Evolutionary conservation across 2,113 vertebrate genomes (phyloP).

Genomic region (Gnathonemus longibarbis): DNA sequence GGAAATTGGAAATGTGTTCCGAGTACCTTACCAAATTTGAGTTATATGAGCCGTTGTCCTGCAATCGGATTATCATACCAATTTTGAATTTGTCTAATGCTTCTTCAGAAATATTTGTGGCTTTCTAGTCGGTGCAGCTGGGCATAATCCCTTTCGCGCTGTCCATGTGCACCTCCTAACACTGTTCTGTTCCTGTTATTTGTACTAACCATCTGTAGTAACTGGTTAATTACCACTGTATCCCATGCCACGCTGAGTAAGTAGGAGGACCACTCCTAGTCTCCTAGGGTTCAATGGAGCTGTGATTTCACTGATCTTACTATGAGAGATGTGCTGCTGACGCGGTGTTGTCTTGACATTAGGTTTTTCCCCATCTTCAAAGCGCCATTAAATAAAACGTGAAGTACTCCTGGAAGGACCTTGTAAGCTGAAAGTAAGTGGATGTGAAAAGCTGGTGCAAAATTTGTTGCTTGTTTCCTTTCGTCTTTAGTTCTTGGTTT

Average conservation of each 20-base stretch:
- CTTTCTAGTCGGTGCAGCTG: conserved; percentile 8
- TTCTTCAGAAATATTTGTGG: not conserved
- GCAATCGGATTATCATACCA: not conserved
- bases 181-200: not conserved
- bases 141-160: conserved; percentile 51
- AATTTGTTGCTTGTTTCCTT: not conserved
- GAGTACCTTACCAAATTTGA: not conserved
- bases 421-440: not conserved
- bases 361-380: not conserved
- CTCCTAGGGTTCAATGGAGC: not conserved
- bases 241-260: not conserved
- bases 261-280: not conserved
- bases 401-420: not conserved
- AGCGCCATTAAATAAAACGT: not conserved
- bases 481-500: not conserved
- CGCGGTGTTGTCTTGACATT: not conserved
- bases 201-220: not conserved
- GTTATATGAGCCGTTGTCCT: not conserved
- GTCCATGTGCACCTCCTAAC: conserved; percentile 47
- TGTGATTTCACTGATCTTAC: not conserved
- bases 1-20: not conserved
- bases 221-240: not conserved
- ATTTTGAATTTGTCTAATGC: not conserved
- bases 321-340: not conserved
- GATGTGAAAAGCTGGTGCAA: not conserved